Evolutionary conservation across 2,113 vertebrate species (phyloP), one percentile per base, ranked within the genome.

Genomic region (Lamprologus sp.): DNA sequence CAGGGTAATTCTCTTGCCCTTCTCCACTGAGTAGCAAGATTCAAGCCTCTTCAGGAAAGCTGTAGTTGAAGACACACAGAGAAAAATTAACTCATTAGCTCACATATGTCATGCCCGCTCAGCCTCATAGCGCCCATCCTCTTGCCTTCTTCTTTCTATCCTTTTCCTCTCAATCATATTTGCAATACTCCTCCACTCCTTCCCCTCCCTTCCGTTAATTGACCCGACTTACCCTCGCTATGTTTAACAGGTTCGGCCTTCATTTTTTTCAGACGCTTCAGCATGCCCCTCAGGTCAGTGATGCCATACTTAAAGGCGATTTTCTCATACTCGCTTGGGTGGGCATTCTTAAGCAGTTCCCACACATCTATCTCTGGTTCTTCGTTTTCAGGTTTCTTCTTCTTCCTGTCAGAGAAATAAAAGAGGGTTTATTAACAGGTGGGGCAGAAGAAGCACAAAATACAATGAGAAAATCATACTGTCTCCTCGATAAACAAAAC

Each of bases 231-330:
- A 98, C 98, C 97, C 93, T 97, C 96, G 2, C 96, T 97, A 56
- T 95, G 96, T 88, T 97, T 49, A 49, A 40, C 97, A 89, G 96
- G 93, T 88, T 97, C 96, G 0, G 94, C 94, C 82, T 95, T 96
- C 96, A 97, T 96, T 95, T 98, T 98, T 94, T 98, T 99, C 80
- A 98, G 97, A 26, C 98, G 94, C 55, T 97, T 98, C 26, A 99
- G 93, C 98, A 99, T 98, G 91, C 98, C 98, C 4, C 98, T 97
- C 35, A 99, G 97, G 95, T 99, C 98, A 1, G 98, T 99, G 94
- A 98, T 97, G 83, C 98, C 98, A 0, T 98, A 97, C 90, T 98
- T 63, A 91, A 99, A 98, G 88, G 98, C 98, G 1, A 99, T 98
- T 87, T 96, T 97, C 96, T 99, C 98, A 1, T 97, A 98, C 60